Conservation (phyloP, 1,140 invertebrate species). For the Thereuonema tuberculata region DNA sequence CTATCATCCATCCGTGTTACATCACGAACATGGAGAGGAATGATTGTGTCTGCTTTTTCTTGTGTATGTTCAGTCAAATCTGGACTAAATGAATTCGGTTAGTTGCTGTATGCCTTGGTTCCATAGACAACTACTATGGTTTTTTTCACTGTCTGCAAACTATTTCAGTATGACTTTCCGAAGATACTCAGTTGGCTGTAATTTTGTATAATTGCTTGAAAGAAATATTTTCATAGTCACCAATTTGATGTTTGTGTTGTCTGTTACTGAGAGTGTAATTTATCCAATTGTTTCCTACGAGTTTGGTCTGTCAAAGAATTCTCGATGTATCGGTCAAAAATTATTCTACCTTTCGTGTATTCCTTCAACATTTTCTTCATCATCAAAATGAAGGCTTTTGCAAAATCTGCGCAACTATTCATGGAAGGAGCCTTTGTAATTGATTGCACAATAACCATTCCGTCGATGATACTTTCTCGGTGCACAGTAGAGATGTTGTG, state of each 20-base stretch:
- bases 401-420: too few relatives aligned
- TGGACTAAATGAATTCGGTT: neutral
- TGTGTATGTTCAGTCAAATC: neutral
- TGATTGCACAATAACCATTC: too few relatives aligned
- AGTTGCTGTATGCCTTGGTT: neutral
- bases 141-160: neutral
- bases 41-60: neutral
- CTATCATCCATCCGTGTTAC: neutral
- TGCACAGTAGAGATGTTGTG: too few relatives aligned
- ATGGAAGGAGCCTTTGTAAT: too few relatives aligned
- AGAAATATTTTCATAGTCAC: neutral
- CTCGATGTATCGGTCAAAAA: neutral
- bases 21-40: neutral
- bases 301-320: neutral
- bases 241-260: neutral
- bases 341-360: neutral
- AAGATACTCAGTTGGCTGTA: neutral
- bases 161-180: neutral
- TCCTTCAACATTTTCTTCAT: too few relatives aligned
- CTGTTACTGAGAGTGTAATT: neutral
- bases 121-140: neutral
- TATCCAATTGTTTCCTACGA: neutral
- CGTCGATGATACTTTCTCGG: too few relatives aligned
- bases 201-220: neutral
- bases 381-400: too few relatives aligned